phyloP scores from a whole-genome alignment of 2,797 vertebrate genomes.

The Sarcoramphus papa region DNA sequence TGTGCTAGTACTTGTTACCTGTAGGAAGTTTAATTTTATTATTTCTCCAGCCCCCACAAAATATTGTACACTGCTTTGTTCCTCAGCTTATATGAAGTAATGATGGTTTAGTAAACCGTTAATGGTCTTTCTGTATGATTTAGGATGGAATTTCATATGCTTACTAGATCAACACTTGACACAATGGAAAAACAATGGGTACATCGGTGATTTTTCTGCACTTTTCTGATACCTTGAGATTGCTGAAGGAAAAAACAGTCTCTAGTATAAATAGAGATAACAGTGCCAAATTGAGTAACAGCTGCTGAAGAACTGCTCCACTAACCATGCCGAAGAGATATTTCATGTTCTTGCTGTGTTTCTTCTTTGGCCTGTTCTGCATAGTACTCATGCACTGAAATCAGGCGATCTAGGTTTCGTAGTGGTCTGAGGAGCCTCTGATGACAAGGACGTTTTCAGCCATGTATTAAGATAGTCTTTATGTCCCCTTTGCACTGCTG shows the following conservation, averaged over 20 bases:
- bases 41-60: neutral
- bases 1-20: neutral
- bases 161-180: neutral
- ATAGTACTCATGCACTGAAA: neutral
- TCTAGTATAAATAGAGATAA: conserved; percentile 22
- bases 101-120: neutral
- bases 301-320: conserved; percentile 36
- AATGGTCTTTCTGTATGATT: neutral
- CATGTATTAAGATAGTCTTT: neutral
- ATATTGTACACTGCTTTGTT: neutral
- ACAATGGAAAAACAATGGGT: neutral
- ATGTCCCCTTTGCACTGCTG: neutral
- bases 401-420: neutral
- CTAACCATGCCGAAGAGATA: neutral
- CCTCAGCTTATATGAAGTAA: neutral
- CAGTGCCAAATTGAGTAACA: conserved; percentile 14
- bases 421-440: neutral
- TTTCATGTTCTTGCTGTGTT: conserved; percentile 31
- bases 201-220: neutral
- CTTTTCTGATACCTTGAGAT: neutral
- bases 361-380: conserved; percentile 10
- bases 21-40: neutral
- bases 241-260: neutral
- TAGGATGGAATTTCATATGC: neutral
- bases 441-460: neutral